Percentiles rank a stretch among this genome's conserved stretches.
Conservation (phyloP, 1,140 invertebrate genomes). For the Caenorhabditis tropicalis region DNA sequence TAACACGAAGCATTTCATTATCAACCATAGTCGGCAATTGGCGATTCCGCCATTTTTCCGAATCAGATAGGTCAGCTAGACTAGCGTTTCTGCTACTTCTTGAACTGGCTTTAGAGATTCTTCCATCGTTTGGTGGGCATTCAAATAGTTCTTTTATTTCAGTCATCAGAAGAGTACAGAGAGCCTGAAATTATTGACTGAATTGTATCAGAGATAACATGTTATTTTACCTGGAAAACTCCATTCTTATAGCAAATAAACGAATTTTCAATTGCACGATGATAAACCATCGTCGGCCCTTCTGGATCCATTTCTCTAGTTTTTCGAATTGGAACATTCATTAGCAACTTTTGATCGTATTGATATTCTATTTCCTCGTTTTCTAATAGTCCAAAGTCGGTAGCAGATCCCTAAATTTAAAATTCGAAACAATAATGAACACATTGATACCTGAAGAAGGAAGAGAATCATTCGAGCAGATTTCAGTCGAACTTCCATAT, state of each 20-base stretch:
- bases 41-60: constrained; percentile 31
- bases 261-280: constrained; percentile 18
- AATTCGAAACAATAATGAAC: constrained; percentile 6
- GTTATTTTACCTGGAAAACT: not conserved
- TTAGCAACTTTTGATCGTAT: constrained; percentile 16
- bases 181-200: constrained; percentile 46
- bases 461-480: constrained; percentile 67
- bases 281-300: constrained; percentile 3
- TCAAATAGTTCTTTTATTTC: constrained; percentile 63
- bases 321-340: constrained; percentile 28
- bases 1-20: constrained; percentile 66
- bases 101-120: constrained; percentile 64
- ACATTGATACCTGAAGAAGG: constrained; percentile 62
- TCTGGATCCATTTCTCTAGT: constrained; percentile 24
- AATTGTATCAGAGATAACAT: not conserved
- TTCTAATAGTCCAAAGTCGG: not conserved
- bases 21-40: constrained; percentile 65
- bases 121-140: constrained; percentile 56
- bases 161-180: constrained; percentile 60
- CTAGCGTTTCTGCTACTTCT: constrained; percentile 54
- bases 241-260: constrained; percentile 5
- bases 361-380: constrained; percentile 27
- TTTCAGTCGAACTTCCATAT: constrained; percentile 60
- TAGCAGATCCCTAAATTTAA: constrained; percentile 30
- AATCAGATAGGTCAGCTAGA: constrained; percentile 50